Evolutionary conservation across 2,888 invertebrate genomes (phyloP), one percentile per base, ranked within the genome.

Genomic region (Scrobipalpa atriplicella): DNA sequence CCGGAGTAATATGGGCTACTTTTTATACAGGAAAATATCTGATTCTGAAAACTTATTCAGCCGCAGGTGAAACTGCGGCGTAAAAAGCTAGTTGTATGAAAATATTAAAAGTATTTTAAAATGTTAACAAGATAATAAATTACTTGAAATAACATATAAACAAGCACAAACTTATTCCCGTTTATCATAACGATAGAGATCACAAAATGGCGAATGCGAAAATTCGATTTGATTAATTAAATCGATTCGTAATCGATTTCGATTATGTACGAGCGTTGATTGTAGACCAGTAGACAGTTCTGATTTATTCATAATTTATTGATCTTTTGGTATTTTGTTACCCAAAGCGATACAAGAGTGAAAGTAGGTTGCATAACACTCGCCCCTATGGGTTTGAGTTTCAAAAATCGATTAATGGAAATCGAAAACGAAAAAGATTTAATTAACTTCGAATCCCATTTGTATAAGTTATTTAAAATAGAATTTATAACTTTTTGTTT

Each of bases 211-310:
- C 73, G 69, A 72, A 74, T 71, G 68, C 75, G 73, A 78, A 83
- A 79, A 75, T 70, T 72, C 72, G 78, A 75, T 80, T 81, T 81
- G 83, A 87, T 87, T 85, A 82, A 86, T 85, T 84, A 82, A 80
- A 82, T 77, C 76, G 78, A 80, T 81, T 83, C 81, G 82, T 84
- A 87, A 89, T 89, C 87, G 86, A 83, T 82, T 86, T 75, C 73
- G 75, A 80, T 88, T 84, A 85, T 83, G 80, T 82, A 87, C 79
- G 82, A 79, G 66, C 81, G 78, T 73, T 83, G 83, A 81, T 85
- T 82, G 77, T 81, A 75, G 82, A 69, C 75, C 75, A 64, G 71
- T 72, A 71, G 71, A 69, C 71, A 36, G 70, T 69, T 74, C 73
- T 81, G 81, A 82, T 83, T 85, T 84, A 86, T 82, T 65, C 43